These are phyloP conservation scores for Pseudomyrmex dendroicus DNA, from an alignment of 1,140 invertebrate genomes.

Conservation along the genomic window DNA sequence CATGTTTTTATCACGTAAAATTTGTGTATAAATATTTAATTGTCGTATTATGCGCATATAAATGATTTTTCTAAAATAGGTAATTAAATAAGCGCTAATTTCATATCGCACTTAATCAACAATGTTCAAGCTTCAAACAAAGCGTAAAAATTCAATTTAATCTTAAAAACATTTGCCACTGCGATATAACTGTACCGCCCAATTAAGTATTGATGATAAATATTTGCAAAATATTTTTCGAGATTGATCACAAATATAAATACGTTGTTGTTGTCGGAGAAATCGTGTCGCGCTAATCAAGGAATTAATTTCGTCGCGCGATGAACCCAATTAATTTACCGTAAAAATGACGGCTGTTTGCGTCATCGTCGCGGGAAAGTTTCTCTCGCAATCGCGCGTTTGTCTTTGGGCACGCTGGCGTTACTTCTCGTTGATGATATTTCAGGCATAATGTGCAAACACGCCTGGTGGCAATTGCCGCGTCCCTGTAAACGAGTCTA, in stretches of 20 bases:
- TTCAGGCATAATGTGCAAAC: slow-evolving; percentile 37
- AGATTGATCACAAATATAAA: slow-evolving; percentile 2
- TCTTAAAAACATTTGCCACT: not conserved
- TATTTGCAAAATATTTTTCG: not conserved
- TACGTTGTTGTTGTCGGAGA: not conserved
- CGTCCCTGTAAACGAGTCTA: slow-evolving; percentile 47
- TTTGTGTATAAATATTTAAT: too few species aligned
- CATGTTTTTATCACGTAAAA: too few species aligned
- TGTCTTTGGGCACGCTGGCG: slow-evolving; percentile 13
- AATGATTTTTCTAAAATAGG: too few species aligned
- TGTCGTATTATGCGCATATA: too few species aligned
- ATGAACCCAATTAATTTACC: not conserved
- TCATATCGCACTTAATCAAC: too few species aligned
- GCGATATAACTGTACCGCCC: not conserved
- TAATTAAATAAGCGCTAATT: too few species aligned
- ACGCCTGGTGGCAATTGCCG: slow-evolving; percentile 52
- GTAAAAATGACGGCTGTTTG: slow-evolving; percentile 13
- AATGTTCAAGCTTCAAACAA: not conserved
- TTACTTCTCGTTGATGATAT: slow-evolving; percentile 12
- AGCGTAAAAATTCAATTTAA: too few species aligned
- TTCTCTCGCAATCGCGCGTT: slow-evolving; percentile 25
- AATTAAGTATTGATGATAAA: not conserved
- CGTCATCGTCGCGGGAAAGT: not conserved
- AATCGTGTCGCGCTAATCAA: not conserved
- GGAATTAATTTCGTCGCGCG: not conserved